Evolutionary conservation across 2,888 invertebrate species (phyloP).

Genomic region (Euplexia lucipara): DNA sequence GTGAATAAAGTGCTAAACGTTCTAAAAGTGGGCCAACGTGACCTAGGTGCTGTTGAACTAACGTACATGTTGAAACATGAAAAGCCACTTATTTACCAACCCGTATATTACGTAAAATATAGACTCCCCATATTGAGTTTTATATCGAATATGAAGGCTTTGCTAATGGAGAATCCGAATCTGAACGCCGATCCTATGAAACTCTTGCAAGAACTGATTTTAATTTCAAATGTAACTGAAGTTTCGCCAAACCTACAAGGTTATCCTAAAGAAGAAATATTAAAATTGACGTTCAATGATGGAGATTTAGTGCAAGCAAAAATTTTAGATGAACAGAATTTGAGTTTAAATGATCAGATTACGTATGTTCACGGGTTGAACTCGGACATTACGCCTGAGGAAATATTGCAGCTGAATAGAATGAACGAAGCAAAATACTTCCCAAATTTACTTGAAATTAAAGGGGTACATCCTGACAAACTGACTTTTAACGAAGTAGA

Average conservation of each 20-base stretch:
- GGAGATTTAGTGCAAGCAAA: constrained; percentile 77
- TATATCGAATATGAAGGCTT: constrained; percentile 64
- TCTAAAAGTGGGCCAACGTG: constrained; percentile 67
- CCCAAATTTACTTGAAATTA: constrained; percentile 16
- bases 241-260: constrained; percentile 72
- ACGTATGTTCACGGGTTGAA: constrained; percentile 66
- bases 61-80: constrained; percentile 78
- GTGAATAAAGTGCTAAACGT: constrained; percentile 70
- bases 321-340: constrained; percentile 65
- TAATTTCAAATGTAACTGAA: constrained; percentile 70
- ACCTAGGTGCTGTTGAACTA: constrained; percentile 74
- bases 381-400: constrained; percentile 64
- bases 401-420: constrained; percentile 50
- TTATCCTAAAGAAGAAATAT: constrained; percentile 71
- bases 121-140: constrained; percentile 76
- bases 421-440: constrained; percentile 50
- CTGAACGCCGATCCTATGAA: constrained; percentile 68
- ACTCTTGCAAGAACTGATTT: constrained; percentile 72
- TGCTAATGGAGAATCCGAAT: constrained; percentile 68
- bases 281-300: constrained; percentile 69
- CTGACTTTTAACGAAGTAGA: constrained; percentile 30
- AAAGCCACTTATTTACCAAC: constrained; percentile 72
- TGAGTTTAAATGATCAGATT: constrained; percentile 64
- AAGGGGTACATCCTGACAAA: constrained; percentile 20
- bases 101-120: constrained; percentile 80